Conservation (phyloP, 2,797 vertebrate species). For the Fratercula arctica region DNA sequence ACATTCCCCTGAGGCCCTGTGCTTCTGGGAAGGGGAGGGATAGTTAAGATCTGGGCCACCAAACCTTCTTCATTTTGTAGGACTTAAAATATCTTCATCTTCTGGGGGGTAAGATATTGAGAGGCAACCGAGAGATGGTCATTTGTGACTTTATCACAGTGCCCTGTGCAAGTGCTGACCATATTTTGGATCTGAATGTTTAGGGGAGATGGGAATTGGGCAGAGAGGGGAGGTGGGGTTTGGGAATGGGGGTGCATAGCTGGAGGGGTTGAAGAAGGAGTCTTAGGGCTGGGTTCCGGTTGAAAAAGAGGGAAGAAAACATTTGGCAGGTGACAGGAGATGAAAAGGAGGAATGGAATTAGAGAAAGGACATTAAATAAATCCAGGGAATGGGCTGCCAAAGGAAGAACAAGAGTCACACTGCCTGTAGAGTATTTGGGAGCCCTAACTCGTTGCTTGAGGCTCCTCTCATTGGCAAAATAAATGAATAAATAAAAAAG, state of each 20-base stretch:
- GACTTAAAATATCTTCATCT: not conserved
- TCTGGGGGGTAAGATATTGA: not conserved
- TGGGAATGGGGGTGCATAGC: not conserved
- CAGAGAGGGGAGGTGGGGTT: not conserved
- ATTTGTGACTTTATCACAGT: not conserved
- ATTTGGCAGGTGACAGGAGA: not conserved
- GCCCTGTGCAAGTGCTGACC: not conserved
- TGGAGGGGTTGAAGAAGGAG: not conserved
- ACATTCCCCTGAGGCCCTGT: not conserved
- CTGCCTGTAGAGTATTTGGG: not conserved
- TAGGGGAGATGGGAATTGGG: not conserved
- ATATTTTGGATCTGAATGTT: not conserved
- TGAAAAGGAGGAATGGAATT: not conserved
- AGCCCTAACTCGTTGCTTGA: not conserved
- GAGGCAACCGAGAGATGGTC: not conserved
- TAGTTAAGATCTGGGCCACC: not conserved
- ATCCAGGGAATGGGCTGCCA: not conserved
- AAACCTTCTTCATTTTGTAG: not conserved
- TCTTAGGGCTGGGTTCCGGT: not conserved
- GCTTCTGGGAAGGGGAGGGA: not conserved
- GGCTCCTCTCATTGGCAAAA: not conserved
- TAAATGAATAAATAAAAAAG: not conserved
- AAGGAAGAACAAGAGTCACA: not conserved
- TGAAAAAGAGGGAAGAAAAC: not conserved
- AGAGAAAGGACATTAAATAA: not conserved